Percentiles rank a stretch among this genome's conserved stretches.
These are phyloP conservation scores for Poecilia picta DNA, from an alignment of 2,797 vertebrate species.

Conservation along the genomic window DNA sequence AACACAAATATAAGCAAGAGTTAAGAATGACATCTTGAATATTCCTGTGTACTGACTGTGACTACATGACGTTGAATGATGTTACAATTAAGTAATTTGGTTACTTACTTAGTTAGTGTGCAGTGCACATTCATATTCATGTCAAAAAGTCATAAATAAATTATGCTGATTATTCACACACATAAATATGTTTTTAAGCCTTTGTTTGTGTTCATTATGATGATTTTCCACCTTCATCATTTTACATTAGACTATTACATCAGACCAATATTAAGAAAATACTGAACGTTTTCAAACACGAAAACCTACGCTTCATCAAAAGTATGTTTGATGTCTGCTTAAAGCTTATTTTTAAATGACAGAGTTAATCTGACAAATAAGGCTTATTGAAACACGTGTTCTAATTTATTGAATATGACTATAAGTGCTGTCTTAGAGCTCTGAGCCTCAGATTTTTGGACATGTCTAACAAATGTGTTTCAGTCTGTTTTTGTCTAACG, in stretches of 20 bases:
- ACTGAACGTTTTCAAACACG: neutral
- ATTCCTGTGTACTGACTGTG: neutral
- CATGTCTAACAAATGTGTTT: neutral
- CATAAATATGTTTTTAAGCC: neutral
- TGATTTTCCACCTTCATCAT: neutral
- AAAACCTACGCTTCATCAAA: neutral
- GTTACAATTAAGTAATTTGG: neutral
- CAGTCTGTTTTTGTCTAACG: neutral
- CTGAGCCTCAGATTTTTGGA: neutral
- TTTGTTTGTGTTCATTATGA: neutral
- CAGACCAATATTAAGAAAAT: neutral
- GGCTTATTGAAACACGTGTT: neutral
- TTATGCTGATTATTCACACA: neutral
- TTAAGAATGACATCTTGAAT: neutral
- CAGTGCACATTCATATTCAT: neutral
- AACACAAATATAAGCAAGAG: neutral
- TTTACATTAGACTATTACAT: neutral
- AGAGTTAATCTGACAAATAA: neutral
- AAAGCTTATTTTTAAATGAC: neutral
- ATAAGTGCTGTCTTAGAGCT: neutral
- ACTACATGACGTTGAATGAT: neutral
- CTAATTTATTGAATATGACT: neutral
- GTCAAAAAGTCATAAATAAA: neutral
- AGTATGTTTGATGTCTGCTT: neutral
- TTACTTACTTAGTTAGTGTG: neutral